Percentiles rank a stretch among this genome's conserved stretches.
These are phyloP conservation scores for Carposina sasakii DNA, from an alignment of 1,140 invertebrate genomes.

Conservation along the genomic window DNA sequence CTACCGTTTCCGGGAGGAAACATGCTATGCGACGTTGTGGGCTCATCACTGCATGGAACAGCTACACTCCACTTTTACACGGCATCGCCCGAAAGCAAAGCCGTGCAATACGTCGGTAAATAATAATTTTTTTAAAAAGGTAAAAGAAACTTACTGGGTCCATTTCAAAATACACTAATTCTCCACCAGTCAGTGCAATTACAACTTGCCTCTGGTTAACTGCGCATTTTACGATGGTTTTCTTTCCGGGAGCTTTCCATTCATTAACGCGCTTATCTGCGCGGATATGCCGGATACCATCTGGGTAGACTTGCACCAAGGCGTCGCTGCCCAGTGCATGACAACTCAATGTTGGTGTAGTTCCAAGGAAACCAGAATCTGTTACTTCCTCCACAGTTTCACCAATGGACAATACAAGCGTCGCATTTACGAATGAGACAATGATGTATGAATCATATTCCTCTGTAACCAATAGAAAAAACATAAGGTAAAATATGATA, in stretches of 20 bases:
- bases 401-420: constrained; percentile 98
- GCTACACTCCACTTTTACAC: constrained; percentile 55
- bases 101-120: constrained; percentile 50
- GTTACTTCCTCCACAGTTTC: constrained; percentile 99
- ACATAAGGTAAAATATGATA: constrained; percentile 38
- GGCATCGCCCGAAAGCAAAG: constrained; percentile 38
- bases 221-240: constrained; percentile 97
- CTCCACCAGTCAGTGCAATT: constrained; percentile 97
- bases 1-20: constrained; percentile 48
- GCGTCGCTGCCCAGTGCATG: constrained; percentile 98
- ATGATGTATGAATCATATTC: constrained; percentile 99
- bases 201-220: constrained; percentile 99
- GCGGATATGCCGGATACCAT: constrained; percentile 98
- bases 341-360: constrained; percentile 97
- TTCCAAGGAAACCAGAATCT: constrained; percentile 98
- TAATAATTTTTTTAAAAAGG: constrained; percentile 5
- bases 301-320: constrained; percentile 98
- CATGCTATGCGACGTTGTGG: constrained; percentile 63
- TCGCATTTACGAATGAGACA: constrained; percentile 99
- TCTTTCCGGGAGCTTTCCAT: constrained; percentile 98
- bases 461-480: constrained; percentile 84
- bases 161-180: constrained; percentile 99
- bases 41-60: constrained; percentile 56
- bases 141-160: constrained; percentile 86
- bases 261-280: constrained; percentile 98